These are phyloP conservation scores for Setophaga coronata DNA, from an alignment of 2,113 vertebrate genomes.

Conservation along the genomic window DNA sequence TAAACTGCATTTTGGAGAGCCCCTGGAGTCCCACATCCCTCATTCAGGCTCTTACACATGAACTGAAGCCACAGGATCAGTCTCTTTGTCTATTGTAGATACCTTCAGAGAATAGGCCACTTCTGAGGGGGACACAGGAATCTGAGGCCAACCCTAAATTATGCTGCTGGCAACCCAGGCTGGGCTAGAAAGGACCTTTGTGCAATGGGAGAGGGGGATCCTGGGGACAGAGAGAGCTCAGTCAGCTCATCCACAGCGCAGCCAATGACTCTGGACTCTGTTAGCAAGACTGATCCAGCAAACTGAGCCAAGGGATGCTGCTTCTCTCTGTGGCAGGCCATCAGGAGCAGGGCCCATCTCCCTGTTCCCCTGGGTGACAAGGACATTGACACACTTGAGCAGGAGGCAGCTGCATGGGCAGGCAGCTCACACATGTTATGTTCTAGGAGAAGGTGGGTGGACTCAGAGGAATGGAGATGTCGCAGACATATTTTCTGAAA, in stretches of 20 bases:
- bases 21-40: too few relatives aligned
- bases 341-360: not conserved
- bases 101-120: not conserved
- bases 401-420: not conserved
- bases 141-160: not conserved
- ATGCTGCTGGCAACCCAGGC: not conserved
- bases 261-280: rapidly evolving
- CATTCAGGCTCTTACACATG: too few relatives aligned
- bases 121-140: not conserved
- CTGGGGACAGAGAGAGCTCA: rapidly evolving
- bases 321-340: not conserved
- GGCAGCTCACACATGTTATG: rapidly evolving
- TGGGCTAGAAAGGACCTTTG: not conserved
- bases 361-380: not conserved
- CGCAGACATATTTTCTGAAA: too few relatives aligned
- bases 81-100: not conserved
- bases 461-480: not conserved
- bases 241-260: not conserved
- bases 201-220: not conserved
- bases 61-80: not conserved
- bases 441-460: not conserved
- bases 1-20: too few relatives aligned
- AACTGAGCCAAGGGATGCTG: rapidly evolving
- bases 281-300: not conserved
- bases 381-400: not conserved